Base-by-base conservation (phyloP, 2,113 vertebrate species). In the Chaetodon auriga region DNA sequence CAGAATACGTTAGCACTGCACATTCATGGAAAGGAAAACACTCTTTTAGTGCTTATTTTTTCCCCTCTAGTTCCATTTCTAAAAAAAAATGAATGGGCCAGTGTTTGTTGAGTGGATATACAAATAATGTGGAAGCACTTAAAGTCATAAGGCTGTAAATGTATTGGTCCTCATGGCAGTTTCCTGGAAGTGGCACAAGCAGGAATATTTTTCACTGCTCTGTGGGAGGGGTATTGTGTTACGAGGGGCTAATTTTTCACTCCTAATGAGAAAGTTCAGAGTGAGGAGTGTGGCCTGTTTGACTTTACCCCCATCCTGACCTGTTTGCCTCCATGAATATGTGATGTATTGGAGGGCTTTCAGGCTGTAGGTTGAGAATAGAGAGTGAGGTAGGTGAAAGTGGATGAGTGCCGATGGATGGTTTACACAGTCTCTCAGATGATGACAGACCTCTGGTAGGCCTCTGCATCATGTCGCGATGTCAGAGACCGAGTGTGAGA, bases 11-110 rank as follows among this genome's bases (percentile, higher is more conserved):
- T 83, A 80, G 78, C 54, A 19, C 54, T 54, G 80, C 85, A 75
- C 78, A 75, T 82, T 78, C 62, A 84, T 83, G 87, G 90, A 93
- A 90, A 90, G 77, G 85, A 90, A 86, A 94, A 94, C 85, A 84
- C 48, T 80, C 18, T 48, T 8, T 49, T 82, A 83, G 82, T 84
- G 79, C 61, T 55, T 23, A 38, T 64, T 65, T 82, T 84, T 75
- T 54, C 43, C 53, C 71, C 35, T 72, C 80, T 88, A 78, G 68
- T 89, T 88, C 80, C 78, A 89, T 84, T 81, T 45, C 9, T 46
- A 61, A 62, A 70, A 68, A 36, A 58, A 57, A 82, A 92, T 83
- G 84, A 94, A 93, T 88, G 80, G 77, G 13, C 63, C 76, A 86
- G 53, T 87, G 88, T 92, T 63, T 83, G 46, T 73, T 41, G 55